phyloP scores from a whole-genome alignment of 2,113 vertebrate species.

The Eira barbara region DNA sequence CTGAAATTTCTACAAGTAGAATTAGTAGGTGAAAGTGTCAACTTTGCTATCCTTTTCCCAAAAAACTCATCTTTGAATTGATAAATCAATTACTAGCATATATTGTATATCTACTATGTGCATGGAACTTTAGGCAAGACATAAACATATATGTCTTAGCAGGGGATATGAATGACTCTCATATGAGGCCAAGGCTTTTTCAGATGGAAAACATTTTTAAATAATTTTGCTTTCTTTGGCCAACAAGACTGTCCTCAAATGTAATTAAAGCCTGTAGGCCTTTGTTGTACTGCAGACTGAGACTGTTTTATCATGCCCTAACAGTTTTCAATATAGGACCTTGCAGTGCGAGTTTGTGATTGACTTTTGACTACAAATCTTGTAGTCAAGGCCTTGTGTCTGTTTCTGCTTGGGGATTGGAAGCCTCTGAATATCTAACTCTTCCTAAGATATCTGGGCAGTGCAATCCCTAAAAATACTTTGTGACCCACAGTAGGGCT shows the following conservation, averaged over 20 bases:
- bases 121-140: neutral
- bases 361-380: neutral
- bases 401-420: neutral
- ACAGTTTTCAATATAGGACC: neutral
- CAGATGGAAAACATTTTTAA: neutral
- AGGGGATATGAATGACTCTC: neutral
- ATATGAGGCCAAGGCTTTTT: neutral
- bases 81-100: neutral
- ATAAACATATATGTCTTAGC: neutral
- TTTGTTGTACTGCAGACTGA: neutral
- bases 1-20: neutral
- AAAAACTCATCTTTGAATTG: neutral
- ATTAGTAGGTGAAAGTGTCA: neutral
- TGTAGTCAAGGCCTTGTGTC: neutral
- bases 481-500: too few relatives aligned
- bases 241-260: neutral
- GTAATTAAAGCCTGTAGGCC: neutral
- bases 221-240: neutral
- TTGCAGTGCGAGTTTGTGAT: neutral
- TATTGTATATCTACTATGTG: neutral
- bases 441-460: neutral
- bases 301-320: neutral
- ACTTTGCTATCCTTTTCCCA: neutral
- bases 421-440: neutral
- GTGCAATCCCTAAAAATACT: neutral